Percentiles rank a stretch among this genome's conserved stretches.
Conservation (phyloP, 2,797 vertebrate species). For the Staurois parvus region DNA sequence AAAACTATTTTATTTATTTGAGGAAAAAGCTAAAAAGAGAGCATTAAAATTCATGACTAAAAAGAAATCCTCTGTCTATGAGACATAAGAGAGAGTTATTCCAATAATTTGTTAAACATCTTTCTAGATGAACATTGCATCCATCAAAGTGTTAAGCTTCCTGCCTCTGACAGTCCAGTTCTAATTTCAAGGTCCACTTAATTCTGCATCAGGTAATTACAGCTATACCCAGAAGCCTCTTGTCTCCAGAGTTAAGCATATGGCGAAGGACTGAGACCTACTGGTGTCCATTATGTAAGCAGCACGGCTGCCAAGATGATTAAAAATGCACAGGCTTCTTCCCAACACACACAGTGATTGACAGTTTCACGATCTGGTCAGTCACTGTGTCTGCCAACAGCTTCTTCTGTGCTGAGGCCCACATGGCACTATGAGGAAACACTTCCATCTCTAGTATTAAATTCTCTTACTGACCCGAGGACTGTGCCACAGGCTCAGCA, state of each 20-base stretch:
- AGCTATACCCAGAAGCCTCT: constrained; percentile 89
- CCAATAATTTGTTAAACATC: constrained; percentile 14
- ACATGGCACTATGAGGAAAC: constrained; percentile 80
- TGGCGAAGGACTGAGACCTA: constrained; percentile 88
- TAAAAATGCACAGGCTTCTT: constrained; percentile 76
- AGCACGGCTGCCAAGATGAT: constrained; percentile 78
- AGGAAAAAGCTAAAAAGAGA: not conserved
- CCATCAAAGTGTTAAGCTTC: constrained; percentile 75
- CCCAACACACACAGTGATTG: constrained; percentile 78
- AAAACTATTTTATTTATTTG: not conserved
- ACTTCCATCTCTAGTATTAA: constrained; percentile 77
- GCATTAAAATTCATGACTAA: not conserved
- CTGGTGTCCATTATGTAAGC: constrained; percentile 90
- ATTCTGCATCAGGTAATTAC: constrained; percentile 97
- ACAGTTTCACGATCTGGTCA: constrained; percentile 80
- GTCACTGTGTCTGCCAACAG: constrained; percentile 74
- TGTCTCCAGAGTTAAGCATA: constrained; percentile 91
- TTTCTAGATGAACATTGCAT: constrained; percentile 65
- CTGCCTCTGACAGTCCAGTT: constrained; percentile 82
- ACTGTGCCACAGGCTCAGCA: constrained; percentile 86
- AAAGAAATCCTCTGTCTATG: not conserved
- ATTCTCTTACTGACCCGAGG: constrained; percentile 81
- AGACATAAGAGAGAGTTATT: constrained; percentile 8
- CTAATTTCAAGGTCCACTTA: constrained; percentile 99
- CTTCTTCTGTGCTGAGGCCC: constrained; percentile 78